These are phyloP conservation scores for Labeo catla DNA, from an alignment of 2,113 vertebrate genomes.

Conservation along the genomic window DNA sequence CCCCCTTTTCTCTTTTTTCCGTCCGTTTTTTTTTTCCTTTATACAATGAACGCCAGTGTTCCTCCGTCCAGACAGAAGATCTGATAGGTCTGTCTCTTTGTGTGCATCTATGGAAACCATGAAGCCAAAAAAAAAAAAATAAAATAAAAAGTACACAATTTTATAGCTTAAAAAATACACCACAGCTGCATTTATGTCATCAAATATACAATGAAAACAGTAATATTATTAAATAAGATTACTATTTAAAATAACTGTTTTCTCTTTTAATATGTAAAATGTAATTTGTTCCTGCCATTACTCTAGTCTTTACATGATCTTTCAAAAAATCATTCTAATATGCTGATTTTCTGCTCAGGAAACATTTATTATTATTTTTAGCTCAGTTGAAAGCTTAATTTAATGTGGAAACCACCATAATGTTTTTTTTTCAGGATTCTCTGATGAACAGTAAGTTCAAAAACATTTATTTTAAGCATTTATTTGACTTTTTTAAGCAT, in stretches of 20 bases:
- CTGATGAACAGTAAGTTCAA: too few species aligned
- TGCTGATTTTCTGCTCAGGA: background rate
- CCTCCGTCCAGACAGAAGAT: constrained; percentile 12
- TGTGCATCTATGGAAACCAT: constrained; percentile 34
- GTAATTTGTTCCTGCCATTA: background rate
- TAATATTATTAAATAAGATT: too few species aligned
- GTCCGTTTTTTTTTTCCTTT: constrained; percentile 10
- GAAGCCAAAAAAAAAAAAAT: background rate
- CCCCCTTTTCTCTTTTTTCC: constrained; percentile 22
- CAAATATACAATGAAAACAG: background rate
- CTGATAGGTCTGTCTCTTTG: constrained; percentile 39
- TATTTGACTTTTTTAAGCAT: too few species aligned
- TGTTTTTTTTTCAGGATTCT: too few species aligned
- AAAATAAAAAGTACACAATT: background rate
- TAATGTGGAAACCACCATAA: too few species aligned
- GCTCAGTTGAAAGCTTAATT: too few species aligned
- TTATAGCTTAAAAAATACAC: background rate
- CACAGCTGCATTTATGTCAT: background rate
- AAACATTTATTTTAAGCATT: too few species aligned
- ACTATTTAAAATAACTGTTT: background rate
- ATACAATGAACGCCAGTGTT: constrained; percentile 44
- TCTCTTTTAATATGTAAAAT: background rate
- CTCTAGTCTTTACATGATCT: background rate
- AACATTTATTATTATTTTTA: too few species aligned
- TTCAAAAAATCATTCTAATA: background rate